A percentile compares a stretch with the other conserved stretches of the same genome.
phyloP scores from a whole-genome alignment of 2,797 vertebrate genomes.

The Sebastes variabilis region DNA sequence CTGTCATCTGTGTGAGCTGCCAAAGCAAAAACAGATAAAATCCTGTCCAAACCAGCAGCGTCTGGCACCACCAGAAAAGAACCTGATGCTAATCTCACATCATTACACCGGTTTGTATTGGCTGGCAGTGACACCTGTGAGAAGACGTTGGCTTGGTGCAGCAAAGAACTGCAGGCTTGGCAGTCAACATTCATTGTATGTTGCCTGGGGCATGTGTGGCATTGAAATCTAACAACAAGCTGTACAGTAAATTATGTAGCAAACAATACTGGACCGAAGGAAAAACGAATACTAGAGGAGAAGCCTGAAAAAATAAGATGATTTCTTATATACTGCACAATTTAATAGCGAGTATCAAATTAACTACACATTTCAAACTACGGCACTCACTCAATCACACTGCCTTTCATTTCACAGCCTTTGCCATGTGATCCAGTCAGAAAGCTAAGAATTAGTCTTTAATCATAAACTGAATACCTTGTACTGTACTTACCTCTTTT shows the following conservation, averaged over 20 bases:
- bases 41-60: background rate
- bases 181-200: background rate
- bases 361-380: background rate
- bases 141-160: constrained; percentile 6
- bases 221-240: background rate
- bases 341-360: background rate
- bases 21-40: constrained; percentile 11
- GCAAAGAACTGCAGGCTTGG: constrained; percentile 14
- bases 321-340: background rate
- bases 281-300: background rate
- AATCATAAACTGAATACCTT: background rate
- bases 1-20: background rate
- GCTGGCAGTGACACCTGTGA: constrained; percentile 4
- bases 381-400: background rate
- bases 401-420: background rate
- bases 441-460: background rate
- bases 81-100: constrained; percentile 18
- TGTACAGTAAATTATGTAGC: background rate
- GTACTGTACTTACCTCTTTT: constrained; percentile 88
- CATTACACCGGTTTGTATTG: background rate
- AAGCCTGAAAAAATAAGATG: background rate
- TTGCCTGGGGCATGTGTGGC: background rate
- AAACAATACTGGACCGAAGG: background rate
- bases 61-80: background rate
- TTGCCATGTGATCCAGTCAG: background rate